Percentiles rank a stretch among this genome's conserved stretches.
These are phyloP conservation scores for Phania funesta DNA, from an alignment of 2,888 invertebrate genomes.

Conservation along the genomic window DNA sequence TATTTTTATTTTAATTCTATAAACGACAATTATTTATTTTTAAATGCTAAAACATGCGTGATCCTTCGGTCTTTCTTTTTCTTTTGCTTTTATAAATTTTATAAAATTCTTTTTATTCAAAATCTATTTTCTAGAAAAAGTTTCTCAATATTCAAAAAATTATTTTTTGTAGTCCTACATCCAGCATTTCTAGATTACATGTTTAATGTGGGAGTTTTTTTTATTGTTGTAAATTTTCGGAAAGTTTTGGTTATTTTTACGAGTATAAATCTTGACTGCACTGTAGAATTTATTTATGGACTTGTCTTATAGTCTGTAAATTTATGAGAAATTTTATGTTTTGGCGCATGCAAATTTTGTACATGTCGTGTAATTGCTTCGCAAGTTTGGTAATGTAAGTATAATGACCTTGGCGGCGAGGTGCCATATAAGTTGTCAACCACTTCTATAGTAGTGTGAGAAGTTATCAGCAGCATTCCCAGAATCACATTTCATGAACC, in stretches of 20 bases:
- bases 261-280: neutral
- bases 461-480: too few relatives aligned
- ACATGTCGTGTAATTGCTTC: too few relatives aligned
- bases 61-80: neutral
- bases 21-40: conserved; percentile 52
- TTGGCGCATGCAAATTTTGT: too few relatives aligned
- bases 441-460: too few relatives aligned
- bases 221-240: conserved; percentile 42
- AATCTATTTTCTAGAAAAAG: conserved; percentile 25
- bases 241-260: conserved; percentile 16
- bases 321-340: too few relatives aligned
- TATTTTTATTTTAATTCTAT: conserved; percentile 8
- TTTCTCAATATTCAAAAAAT: conserved; percentile 11
- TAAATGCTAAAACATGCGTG: conserved; percentile 49
- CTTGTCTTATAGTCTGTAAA: too few relatives aligned
- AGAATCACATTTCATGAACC: too few relatives aligned
- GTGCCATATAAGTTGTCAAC: too few relatives aligned
- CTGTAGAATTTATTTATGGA: neutral
- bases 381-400: too few relatives aligned
- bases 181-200: conserved; percentile 1
- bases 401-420: too few relatives aligned
- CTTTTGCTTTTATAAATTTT: conserved; percentile 20
- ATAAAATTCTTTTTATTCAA: conserved; percentile 13
- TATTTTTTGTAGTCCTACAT: neutral
- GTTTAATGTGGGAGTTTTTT: neutral